A percentile compares a stretch with the other conserved stretches of the same genome.
phyloP scores from a whole-genome alignment of 2,888 invertebrate genomes.

The Pterobdella sp. region DNA sequence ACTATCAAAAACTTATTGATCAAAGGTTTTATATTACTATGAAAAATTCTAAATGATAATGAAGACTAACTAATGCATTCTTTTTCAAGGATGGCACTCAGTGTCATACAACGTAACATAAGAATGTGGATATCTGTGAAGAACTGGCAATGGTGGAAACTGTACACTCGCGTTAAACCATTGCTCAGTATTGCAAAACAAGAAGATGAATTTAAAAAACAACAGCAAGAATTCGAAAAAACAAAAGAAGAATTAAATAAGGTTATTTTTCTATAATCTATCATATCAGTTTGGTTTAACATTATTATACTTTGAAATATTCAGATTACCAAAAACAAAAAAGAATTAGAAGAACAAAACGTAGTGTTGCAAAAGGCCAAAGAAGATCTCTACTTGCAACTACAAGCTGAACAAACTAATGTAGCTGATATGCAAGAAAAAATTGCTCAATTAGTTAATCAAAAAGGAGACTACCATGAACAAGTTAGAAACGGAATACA shows the following conservation, averaged over 20 bases:
- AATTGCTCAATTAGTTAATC: constrained; percentile 81
- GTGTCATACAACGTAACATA: constrained; percentile 98
- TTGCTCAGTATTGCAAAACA: constrained; percentile 95
- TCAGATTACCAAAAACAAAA: constrained; percentile 66
- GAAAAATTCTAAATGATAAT: neutral
- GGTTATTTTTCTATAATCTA: constrained; percentile 59
- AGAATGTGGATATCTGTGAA: constrained; percentile 96
- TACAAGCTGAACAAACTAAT: constrained; percentile 86
- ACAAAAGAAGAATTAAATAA: constrained; percentile 87
- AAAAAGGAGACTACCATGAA: constrained; percentile 81
- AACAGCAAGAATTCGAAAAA: constrained; percentile 92
- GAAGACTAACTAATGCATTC: no score
- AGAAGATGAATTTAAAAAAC: constrained; percentile 93
- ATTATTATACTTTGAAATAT: neutral
- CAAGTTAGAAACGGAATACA: neutral
- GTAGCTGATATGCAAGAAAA: constrained; percentile 86
- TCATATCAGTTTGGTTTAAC: neutral
- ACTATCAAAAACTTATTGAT: constrained; percentile 94
- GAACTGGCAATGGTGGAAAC: constrained; percentile 99
- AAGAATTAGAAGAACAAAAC: constrained; percentile 89
- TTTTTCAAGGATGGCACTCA: constrained; percentile 69
- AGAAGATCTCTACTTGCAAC: constrained; percentile 73
- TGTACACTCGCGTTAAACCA: constrained; percentile 99
- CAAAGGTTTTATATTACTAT: constrained; percentile 63
- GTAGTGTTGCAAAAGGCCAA: constrained; percentile 86